These are phyloP conservation scores for Agonopterix arenella DNA, from an alignment of 2,888 invertebrate genomes.

Conservation along the genomic window DNA sequence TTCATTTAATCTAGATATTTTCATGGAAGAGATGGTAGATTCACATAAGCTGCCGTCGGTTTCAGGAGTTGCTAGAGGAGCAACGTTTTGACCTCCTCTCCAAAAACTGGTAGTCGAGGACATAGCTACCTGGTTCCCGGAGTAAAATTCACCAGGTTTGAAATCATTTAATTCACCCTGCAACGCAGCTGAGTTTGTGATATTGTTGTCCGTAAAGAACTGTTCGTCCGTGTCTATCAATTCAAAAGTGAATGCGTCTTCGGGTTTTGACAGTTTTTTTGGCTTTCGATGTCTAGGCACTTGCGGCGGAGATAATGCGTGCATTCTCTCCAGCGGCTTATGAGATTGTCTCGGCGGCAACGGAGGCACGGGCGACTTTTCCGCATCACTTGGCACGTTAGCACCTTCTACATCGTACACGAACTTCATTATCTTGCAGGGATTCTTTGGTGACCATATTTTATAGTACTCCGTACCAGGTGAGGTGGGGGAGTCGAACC, in stretches of 20 bases:
- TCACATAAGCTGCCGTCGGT: conserved; percentile 78
- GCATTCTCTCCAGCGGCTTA: conserved; percentile 87
- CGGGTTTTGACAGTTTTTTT: conserved; percentile 79
- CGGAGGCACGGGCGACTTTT: conserved; percentile 83
- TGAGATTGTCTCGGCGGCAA: conserved; percentile 84
- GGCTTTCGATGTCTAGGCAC: conserved; percentile 82
- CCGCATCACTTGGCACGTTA: conserved; percentile 61
- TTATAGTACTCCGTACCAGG: conserved; percentile 81
- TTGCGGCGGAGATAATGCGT: conserved; percentile 80
- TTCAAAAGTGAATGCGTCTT: conserved; percentile 90
- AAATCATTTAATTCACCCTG: conserved; percentile 63
- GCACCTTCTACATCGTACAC: conserved; percentile 72
- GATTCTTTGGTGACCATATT: conserved; percentile 81
- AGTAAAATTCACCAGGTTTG: conserved; percentile 71
- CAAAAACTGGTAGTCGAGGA: conserved; percentile 60
- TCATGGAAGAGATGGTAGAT: conserved; percentile 70
- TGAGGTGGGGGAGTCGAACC: conserved; percentile 73
- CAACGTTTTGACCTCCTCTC: conserved; percentile 62
- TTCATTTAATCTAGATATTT: conserved; percentile 65
- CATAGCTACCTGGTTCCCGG: conserved; percentile 52
- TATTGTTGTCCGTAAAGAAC: conserved; percentile 69
- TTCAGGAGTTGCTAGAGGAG: conserved; percentile 79
- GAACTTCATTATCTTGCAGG: conserved; percentile 75
- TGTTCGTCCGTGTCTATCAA: conserved; percentile 89
- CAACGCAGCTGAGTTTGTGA: conserved; percentile 57